Conservation (phyloP, 2,888 invertebrate genomes). For the Cheilosia impressa region DNA sequence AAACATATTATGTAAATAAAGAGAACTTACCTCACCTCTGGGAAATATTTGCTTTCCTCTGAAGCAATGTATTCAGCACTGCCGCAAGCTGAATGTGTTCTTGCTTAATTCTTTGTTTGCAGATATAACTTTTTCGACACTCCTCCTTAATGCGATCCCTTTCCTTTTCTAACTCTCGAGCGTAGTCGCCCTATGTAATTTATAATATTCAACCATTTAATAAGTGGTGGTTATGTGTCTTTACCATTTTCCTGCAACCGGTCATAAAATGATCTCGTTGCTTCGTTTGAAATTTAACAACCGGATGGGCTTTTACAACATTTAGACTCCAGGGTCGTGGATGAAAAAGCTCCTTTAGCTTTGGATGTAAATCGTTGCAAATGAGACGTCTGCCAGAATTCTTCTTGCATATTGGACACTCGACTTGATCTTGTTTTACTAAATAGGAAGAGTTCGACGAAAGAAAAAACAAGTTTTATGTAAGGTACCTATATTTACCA, state of each 20-base stretch:
- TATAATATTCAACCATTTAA: not conserved
- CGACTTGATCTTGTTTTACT: constrained; percentile 21
- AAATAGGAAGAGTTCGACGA: constrained; percentile 8
- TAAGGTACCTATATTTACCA: constrained; percentile 21
- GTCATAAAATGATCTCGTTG: constrained; percentile 76
- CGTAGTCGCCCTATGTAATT: constrained; percentile 26
- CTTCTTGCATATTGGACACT: constrained; percentile 78
- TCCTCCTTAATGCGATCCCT: constrained; percentile 30
- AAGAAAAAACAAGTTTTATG: not conserved
- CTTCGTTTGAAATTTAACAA: constrained; percentile 43
- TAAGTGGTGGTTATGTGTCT: not conserved
- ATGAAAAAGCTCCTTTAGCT: constrained; percentile 77
- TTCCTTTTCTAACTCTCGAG: constrained; percentile 12
- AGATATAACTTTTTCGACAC: constrained; percentile 14
- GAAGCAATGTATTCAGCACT: constrained; percentile 7
- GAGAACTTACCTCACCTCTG: constrained; percentile 3
- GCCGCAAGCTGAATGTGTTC: constrained; percentile 24
- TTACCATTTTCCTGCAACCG: constrained; percentile 76
- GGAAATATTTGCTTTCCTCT: not conserved
- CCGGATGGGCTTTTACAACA: constrained; percentile 1
- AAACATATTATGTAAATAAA: not conserved
- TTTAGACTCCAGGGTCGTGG: constrained; percentile 34
- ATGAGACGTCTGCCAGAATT: constrained; percentile 77
- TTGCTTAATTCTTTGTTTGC: not conserved
- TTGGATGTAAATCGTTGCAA: constrained; percentile 78